Base-by-base conservation (phyloP, 1,140 invertebrate species). In the Diachasma alloeum region DNA sequence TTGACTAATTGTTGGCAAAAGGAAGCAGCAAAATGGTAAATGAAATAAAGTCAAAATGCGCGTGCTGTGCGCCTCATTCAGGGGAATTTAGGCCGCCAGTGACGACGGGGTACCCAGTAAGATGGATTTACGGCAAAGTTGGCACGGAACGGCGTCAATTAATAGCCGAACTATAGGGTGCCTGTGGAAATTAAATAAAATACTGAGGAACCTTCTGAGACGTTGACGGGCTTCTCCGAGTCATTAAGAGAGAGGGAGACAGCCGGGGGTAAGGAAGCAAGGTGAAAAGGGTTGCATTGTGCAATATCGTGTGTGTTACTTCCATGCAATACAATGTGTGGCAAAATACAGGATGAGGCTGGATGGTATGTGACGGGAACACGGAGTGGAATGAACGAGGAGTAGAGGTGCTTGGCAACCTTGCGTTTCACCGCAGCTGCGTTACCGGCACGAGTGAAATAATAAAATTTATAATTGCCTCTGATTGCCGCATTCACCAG, bases 71-170 rank as follows among this genome's bases (percentile, higher is more conserved):
- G 26, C 15, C 4, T 17, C 15, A n/a, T 68, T 68, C 15, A 68
- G 15, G 9, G 2, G 36, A 68, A 68, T 37, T 68, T 68, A 39
- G 26, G 59, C 15, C 13, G 26, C 2, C 26, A 15, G 13, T 66
- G 19, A 26, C 26, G 13, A 37, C 66, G 36, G 26, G 36, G 36
- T 66, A 66, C 31, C 17, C 36, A 0, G 36, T 19, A 68, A 68
- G 86, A 88, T 87, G 85, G 83, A 87, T 87, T 84, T 82, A 84
- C 81, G 81, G 85, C 82, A 81, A 86, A 86, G 83, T 86, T 86
- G 85, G 84, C 81, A 80, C 81, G 85, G 80, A 86, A 85, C 82
- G 85, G 83, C 84, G 86, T 84, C 86, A 87, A 88, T 88, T 87
- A 87, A 88, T 88, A 86, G 86, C 83, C 78, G 82, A 86, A 80